Percentiles rank a stretch among this genome's conserved stretches.
Conservation (phyloP, 2,888 invertebrate genomes). For the Aplocera efformata region DNA sequence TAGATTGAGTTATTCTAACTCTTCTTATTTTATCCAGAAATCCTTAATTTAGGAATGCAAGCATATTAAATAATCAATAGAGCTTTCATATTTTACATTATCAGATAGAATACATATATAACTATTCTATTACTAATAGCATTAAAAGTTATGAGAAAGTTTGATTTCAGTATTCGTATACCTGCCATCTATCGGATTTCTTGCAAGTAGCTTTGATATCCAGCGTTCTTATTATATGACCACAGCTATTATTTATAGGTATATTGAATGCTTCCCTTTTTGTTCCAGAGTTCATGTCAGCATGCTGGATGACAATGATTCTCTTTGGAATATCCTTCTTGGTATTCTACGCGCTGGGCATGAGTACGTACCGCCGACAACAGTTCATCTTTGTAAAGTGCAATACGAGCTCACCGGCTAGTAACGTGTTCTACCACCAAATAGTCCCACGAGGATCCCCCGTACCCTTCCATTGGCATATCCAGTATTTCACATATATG, state of each 20-base stretch:
- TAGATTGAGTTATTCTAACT: no score
- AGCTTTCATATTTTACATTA: no score
- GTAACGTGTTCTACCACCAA: constrained; percentile 57
- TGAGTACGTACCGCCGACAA: constrained; percentile 51
- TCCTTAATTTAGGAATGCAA: no score
- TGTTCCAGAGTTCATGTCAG: constrained; percentile 63
- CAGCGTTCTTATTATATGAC: not conserved
- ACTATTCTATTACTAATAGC: no score
- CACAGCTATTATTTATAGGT: not conserved
- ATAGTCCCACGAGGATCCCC: constrained; percentile 45
- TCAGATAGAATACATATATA: no score
- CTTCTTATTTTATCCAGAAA: no score
- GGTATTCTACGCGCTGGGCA: constrained; percentile 56
- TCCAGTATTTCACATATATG: constrained; percentile 54
- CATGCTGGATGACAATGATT: constrained; percentile 67
- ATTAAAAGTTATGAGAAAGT: no score
- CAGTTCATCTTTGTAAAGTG: constrained; percentile 47
- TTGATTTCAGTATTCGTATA: no score
- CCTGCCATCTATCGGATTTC: no score
- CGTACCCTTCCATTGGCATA: constrained; percentile 44
- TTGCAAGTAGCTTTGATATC: no score
- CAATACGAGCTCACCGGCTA: constrained; percentile 47
- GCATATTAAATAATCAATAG: no score
- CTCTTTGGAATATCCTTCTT: constrained; percentile 59
- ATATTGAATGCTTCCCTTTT: not conserved